Evolutionary conservation across 2,888 invertebrate species (phyloP).

Genomic region (Phortica magna): DNA sequence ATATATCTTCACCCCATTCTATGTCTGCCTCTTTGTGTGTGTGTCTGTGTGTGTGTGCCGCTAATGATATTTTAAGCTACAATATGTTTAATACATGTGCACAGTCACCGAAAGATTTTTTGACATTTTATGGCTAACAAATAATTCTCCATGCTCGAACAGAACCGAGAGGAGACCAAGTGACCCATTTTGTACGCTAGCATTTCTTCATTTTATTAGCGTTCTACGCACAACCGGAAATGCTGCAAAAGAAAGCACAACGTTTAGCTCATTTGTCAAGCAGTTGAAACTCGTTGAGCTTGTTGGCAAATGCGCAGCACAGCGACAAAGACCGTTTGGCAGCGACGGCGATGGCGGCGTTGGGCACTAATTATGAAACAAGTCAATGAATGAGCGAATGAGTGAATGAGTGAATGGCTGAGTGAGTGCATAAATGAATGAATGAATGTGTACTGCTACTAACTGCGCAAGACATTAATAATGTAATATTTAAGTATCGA

Average conservation of each 20-base stretch:
- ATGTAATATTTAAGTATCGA: constrained; percentile 67
- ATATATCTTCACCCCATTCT: constrained; percentile 24
- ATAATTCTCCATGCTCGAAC: neutral
- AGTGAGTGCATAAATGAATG: neutral
- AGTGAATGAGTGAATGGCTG: neutral
- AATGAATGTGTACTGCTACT: constrained; percentile 26
- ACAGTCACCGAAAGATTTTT: neutral
- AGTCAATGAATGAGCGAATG: constrained; percentile 49
- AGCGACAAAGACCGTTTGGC: neutral
- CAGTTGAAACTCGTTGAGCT: neutral
- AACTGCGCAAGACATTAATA: constrained; percentile 57
- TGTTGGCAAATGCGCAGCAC: neutral
- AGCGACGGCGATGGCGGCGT: neutral
- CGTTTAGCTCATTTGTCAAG: constrained; percentile 26
- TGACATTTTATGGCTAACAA: neutral
- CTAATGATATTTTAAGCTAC: constrained; percentile 32
- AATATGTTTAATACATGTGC: neutral
- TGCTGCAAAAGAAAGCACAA: constrained; percentile 16
- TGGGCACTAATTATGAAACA: constrained; percentile 66
- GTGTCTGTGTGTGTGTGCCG: neutral
- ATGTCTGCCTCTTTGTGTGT: neutral
- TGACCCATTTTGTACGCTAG: constrained; percentile 23
- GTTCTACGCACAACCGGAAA: neutral
- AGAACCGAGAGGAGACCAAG: neutral
- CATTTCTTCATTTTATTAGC: neutral